Evolutionary conservation across 1,140 invertebrate species (phyloP).

Genomic region (Microplitis mediator): DNA sequence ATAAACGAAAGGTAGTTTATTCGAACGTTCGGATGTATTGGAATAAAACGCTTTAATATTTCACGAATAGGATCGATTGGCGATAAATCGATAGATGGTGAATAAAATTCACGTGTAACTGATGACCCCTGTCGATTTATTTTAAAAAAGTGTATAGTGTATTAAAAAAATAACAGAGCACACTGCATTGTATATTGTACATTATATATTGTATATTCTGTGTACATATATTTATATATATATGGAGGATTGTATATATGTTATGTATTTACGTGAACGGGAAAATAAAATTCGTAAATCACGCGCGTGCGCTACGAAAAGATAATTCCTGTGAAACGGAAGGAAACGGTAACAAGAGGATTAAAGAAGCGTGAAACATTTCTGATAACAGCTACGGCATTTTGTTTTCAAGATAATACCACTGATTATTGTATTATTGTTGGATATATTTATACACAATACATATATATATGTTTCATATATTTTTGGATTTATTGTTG

Average conservation of each 20-base stretch:
- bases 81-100: slow-evolving; percentile 6
- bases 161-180: too few relatives aligned
- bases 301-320: background rate
- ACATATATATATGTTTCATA: slow-evolving; percentile 40
- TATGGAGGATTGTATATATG: background rate
- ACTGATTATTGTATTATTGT: background rate
- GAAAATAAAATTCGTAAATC: background rate
- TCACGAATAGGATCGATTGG: background rate
- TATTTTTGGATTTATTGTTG: slow-evolving; percentile 46
- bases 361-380: slow-evolving; percentile 16
- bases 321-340: slow-evolving; percentile 3
- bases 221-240: background rate
- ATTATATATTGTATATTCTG: background rate
- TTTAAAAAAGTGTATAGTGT: too few relatives aligned
- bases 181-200: too few relatives aligned
- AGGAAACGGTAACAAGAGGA: slow-evolving; percentile 2
- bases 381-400: background rate
- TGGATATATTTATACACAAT: slow-evolving; percentile 27
- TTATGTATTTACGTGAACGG: background rate
- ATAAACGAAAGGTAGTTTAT: too few relatives aligned
- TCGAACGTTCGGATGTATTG: too few relatives aligned
- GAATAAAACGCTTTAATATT: background rate
- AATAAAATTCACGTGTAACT: background rate
- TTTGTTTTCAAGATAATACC: too few relatives aligned
- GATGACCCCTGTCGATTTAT: background rate